Evolutionary conservation across 2,797 vertebrate genomes (phyloP).

Genomic region (Helarctos malayanus): DNA sequence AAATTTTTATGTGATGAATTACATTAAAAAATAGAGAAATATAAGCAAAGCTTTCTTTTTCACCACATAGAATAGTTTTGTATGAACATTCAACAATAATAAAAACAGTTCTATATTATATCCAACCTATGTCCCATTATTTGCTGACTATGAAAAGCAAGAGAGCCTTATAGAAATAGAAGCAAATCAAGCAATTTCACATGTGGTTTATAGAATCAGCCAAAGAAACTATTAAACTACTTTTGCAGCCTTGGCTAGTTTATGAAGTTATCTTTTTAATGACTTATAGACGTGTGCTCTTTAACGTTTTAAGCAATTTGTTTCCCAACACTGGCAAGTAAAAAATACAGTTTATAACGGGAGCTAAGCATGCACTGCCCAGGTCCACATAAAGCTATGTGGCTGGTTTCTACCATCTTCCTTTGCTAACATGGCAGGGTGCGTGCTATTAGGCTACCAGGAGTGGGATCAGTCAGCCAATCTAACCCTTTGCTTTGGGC

Average conservation of each 20-base stretch:
- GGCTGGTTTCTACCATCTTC: neutral
- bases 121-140: neutral
- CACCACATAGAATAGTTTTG: neutral
- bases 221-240: neutral
- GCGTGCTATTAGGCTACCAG: neutral
- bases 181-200: conserved; percentile 1
- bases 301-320: neutral
- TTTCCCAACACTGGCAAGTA: neutral
- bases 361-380: neutral
- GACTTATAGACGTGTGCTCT: neutral
- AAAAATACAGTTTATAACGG: neutral
- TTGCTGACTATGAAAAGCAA: neutral
- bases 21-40: neutral
- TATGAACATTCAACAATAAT: neutral
- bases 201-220: neutral
- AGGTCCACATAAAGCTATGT: neutral
- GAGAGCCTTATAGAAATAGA: neutral
- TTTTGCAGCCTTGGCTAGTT: neutral
- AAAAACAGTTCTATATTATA: neutral
- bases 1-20: neutral
- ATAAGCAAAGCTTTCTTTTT: neutral
- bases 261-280: neutral
- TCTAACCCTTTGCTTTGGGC: neutral
- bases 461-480: neutral
- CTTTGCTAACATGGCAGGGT: neutral